These are phyloP conservation scores for Alouatta palliata DNA, from an alignment of 2,113 vertebrate genomes.

Conservation along the genomic window DNA sequence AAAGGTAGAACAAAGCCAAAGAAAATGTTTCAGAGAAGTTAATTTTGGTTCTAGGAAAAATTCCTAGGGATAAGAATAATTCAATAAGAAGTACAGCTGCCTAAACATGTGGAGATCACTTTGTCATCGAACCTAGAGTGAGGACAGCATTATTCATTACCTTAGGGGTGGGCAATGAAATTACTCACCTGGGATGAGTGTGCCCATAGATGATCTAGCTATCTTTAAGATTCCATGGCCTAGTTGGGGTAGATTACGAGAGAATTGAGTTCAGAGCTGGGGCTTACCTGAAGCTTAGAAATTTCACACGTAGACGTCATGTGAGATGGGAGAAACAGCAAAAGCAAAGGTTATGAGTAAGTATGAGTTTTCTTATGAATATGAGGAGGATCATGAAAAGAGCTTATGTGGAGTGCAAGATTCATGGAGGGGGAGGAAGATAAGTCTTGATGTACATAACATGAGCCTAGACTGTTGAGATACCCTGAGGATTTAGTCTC, in stretches of 20 bases:
- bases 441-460: neutral
- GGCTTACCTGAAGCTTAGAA: neutral
- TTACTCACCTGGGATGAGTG: neutral
- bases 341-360: neutral
- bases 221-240: neutral
- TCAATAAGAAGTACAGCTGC: neutral
- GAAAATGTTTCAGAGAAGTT: neutral
- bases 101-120: neutral
- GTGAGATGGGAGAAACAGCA: neutral
- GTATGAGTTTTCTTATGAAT: neutral
- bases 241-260: neutral
- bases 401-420: neutral
- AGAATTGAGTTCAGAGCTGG: no score
- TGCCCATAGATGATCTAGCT: neutral
- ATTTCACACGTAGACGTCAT: fast-evolving
- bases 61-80: neutral
- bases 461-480: neutral
- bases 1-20: neutral
- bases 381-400: neutral
- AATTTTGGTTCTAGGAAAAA: neutral
- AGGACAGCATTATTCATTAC: neutral
- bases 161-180: neutral
- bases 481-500: neutral
- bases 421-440: neutral
- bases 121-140: neutral